Percentiles rank a stretch among this genome's conserved stretches.
phyloP scores from a whole-genome alignment of 2,797 vertebrate genomes.

The Muscicapa striata region DNA sequence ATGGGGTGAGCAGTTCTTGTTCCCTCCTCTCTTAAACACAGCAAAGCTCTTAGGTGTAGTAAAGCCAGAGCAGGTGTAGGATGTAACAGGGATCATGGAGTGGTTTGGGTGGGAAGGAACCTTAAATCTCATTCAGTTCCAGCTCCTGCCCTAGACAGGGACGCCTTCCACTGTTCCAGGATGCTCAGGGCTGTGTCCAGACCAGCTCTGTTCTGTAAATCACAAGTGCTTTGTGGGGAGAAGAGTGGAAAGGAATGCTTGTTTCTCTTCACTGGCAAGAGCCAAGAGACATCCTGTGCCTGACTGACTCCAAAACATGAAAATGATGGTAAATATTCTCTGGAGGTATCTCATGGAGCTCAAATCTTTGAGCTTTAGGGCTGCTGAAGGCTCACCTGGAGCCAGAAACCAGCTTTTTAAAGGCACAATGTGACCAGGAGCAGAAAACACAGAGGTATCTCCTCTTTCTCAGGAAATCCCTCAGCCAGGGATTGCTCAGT shows the following conservation, averaged over 20 bases:
- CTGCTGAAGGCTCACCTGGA: neutral
- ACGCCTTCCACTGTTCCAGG: neutral
- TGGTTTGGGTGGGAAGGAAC: neutral
- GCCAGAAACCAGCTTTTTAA: neutral
- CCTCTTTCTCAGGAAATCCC: neutral
- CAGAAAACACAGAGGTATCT: neutral
- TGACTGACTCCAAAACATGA: neutral
- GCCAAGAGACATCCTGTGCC: accelerated
- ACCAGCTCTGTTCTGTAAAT: neutral
- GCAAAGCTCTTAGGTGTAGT: neutral
- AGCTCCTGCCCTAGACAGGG: neutral
- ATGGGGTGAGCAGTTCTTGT: accelerated
- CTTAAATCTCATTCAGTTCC: neutral
- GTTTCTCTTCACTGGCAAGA: neutral
- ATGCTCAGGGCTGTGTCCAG: neutral
- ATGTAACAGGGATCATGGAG: neutral
- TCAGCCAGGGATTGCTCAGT: neutral
- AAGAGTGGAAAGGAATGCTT: neutral
- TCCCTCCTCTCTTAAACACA: neutral
- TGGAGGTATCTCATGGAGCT: accelerated
- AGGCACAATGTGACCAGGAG: neutral
- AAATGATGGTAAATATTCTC: neutral
- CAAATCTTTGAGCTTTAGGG: neutral
- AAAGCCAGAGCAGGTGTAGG: neutral
- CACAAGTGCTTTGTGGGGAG: neutral